These are phyloP conservation scores for Sarcophilus harrisii DNA, from an alignment of 2,797 vertebrate genomes.

Conservation along the genomic window DNA sequence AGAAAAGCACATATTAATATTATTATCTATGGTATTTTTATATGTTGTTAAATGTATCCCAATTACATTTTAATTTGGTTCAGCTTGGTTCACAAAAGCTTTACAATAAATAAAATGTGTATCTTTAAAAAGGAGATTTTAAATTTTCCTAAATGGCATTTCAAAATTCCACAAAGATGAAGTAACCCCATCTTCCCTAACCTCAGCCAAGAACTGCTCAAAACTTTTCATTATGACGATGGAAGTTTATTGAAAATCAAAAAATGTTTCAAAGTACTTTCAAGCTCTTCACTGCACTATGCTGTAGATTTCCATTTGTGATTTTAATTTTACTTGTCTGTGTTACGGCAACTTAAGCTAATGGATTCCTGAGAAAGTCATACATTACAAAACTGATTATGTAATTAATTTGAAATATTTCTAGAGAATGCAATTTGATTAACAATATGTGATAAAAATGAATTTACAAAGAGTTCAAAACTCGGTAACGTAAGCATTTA, in stretches of 20 bases:
- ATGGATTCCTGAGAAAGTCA: constrained; percentile 37
- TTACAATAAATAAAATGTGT: not conserved
- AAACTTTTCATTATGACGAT: constrained; percentile 38
- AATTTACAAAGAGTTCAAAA: constrained; percentile 40
- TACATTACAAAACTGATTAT: not conserved
- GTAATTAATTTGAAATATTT: constrained; percentile 6
- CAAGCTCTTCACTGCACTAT: not conserved
- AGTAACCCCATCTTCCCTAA: not conserved
- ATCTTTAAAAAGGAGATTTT: not conserved
- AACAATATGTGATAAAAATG: constrained; percentile 27
- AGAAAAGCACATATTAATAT: not conserved
- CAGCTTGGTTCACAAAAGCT: not conserved
- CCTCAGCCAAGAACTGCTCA: not conserved
- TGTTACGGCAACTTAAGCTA: constrained; percentile 22
- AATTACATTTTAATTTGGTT: not conserved
- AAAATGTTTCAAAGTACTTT: not conserved
- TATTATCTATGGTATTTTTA: not conserved
- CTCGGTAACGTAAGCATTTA: constrained; percentile 42
- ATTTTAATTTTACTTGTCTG: constrained; percentile 38
- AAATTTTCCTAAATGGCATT: not conserved
- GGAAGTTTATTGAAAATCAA: not conserved
- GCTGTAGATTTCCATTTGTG: not conserved
- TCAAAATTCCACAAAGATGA: not conserved
- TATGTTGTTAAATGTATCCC: not conserved
- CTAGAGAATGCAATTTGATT: not conserved